Evolutionary conservation across 2,797 vertebrate genomes (phyloP), one percentile per base, ranked within the genome.

Genomic region (Parauchenoglanis ngamensis): DNA sequence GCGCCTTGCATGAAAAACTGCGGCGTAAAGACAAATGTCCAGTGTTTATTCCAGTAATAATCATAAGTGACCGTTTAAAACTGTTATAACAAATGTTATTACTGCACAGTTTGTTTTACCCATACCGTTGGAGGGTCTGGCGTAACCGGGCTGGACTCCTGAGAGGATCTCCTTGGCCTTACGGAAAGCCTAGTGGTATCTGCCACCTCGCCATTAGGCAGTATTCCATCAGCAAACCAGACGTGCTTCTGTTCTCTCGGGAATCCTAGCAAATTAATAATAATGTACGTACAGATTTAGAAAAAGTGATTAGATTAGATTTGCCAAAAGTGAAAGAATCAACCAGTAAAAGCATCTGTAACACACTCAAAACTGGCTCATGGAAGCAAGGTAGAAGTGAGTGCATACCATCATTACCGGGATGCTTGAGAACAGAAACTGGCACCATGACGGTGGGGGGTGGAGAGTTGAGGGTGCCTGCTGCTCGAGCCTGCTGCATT

Each of bases 181-280:
- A 95, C 95, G 0, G 96, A 95, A 90, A 99, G 95, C 90, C 94
- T 96, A 67, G 93, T 92, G 7, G 97, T 97, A 93, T 99, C 98
- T n/a, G 97, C 98, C 90, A 98, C 96, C 93, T 99, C 97, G 0
- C 98, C 98, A 63, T 98, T 98, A 6, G 98, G 98, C 88, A 99
- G 91, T 91, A 99, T 97, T 25, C 97, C 98, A 85, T 99, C 98
- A 65, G 98, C 98, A 91, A 99, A 99, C 97, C 97, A 98, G 63
- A 99, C 98, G 2, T 97, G 96, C 92, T 96, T 98, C 91, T 98
- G 97, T 78, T 99, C 97, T 87, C 95, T 96, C 80, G 96, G 94
- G 84, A 95, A 96, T 68, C 94, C 94, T 93, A 94, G 90, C 35
- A 85, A 21, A 86, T 31, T 73, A 19, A 46, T 44, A 52, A 83